phyloP scores from a whole-genome alignment of 2,797 vertebrate species.

The Limnodromus scolopaceus region DNA sequence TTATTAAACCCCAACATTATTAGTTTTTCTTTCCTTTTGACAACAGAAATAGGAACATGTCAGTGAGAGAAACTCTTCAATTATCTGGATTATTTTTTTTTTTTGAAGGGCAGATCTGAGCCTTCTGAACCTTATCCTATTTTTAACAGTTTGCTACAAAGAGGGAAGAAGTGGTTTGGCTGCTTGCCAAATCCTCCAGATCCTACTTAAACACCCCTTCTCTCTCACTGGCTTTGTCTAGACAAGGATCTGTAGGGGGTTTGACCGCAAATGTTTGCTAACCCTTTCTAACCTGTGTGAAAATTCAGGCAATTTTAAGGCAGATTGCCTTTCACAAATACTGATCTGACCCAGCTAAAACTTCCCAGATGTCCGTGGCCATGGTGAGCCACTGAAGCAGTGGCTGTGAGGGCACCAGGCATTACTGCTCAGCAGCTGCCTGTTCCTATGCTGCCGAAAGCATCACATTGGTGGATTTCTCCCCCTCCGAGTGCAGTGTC shows the following conservation, averaged over 20 bases:
- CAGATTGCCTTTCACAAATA: not conserved
- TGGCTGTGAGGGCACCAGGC: not conserved
- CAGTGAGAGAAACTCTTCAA: constrained; percentile 56
- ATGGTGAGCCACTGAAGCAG: not conserved
- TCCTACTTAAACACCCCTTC: not conserved
- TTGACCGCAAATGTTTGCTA: constrained; percentile 13
- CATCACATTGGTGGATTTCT: not conserved
- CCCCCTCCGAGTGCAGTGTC: not conserved
- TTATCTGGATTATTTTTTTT: constrained; percentile 6
- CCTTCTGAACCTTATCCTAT: constrained; percentile 31
- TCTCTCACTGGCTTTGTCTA: constrained; percentile 10
- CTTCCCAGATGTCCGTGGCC: not conserved
- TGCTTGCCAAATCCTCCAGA: constrained; percentile 21
- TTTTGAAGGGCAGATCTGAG: constrained; percentile 53
- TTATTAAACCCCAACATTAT: constrained; percentile 58
- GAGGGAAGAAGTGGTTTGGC: not conserved
- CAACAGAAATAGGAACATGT: constrained; percentile 34
- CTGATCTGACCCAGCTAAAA: not conserved
- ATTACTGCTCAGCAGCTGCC: not conserved
- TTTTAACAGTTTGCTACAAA: constrained; percentile 39
- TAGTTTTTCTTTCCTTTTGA: constrained; percentile 62
- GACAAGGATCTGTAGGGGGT: not conserved
- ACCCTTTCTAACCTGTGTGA: not conserved
- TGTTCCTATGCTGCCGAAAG: not conserved
- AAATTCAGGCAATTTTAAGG: not conserved